Evolutionary conservation across 64 coral and sea anemone genomes (phyloP), one percentile per base, ranked within the genome.

Genomic region (Actinia equina): DNA sequence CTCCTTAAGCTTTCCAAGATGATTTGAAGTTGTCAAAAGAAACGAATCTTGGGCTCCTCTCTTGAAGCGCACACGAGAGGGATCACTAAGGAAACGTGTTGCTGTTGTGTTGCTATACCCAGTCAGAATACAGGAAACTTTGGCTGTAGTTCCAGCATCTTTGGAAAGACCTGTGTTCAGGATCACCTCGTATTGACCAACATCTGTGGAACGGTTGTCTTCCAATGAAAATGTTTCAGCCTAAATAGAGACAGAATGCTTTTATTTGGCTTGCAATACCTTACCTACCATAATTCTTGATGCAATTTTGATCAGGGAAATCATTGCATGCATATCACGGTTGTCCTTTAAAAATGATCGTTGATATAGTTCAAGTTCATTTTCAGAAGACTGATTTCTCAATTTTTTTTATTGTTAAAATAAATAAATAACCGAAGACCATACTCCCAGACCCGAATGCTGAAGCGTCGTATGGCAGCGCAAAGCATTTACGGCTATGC

Each of bases 21-120:
- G 18, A 14, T 87, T 37, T 74, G 41, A 41, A 7, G 67, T 74
- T 18, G 86, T 52, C 44, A 87, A 22, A 17, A 43, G 20, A 45
- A 87, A 87, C 16, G n/a, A 87, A 78, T 87, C 67, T 74, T 74
- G 27, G 19, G 17, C 42, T 71, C 86, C 86, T 78, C 67, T 62
- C 44, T 54, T 77, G 45, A 87, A 87, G 19, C 85, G 58, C 37
- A 62, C 26, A 11, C 63, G 64, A 87, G 30, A 67, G 26, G 63
- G 63, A 17, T 87, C 62, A 17, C 17, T 17, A 30, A 86, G 85
- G 37, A 15, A 44, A 69, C 85, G 85, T 15, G 59, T 42, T 63
- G 26, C n/a, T 13, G 85, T 86, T 44, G 63, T 64, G 11, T 41
- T 8, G 30, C 49, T 20, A 41, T 86, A 60, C 2, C 85, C 85